phyloP scores from a whole-genome alignment of 1,140 invertebrate genomes.

The Lordiphosa clarofinis region DNA sequence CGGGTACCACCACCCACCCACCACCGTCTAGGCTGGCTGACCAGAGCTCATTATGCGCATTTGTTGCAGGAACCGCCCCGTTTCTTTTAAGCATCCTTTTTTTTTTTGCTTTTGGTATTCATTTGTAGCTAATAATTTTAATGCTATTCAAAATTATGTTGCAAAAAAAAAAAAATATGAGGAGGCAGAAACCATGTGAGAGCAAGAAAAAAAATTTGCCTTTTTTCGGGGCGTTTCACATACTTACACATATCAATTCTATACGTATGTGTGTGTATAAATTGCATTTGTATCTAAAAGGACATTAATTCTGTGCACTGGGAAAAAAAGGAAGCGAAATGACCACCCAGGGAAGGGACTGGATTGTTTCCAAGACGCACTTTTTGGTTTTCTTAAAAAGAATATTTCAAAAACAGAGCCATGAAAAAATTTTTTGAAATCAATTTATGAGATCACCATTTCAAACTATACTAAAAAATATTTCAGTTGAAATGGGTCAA shows the following conservation, averaged over 20 bases:
- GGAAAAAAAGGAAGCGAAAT: neutral
- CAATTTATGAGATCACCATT: too few species aligned
- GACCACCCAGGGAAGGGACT: too few species aligned
- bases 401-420: too few species aligned
- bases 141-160: constrained; percentile 79
- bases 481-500: too few species aligned
- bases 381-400: too few species aligned
- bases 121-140: constrained; percentile 79
- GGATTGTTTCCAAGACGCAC: too few species aligned
- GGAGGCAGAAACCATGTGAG: constrained; percentile 49
- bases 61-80: constrained; percentile 51
- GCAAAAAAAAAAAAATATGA: constrained; percentile 40
- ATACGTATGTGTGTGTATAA: constrained; percentile 43
- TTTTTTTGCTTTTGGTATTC: constrained; percentile 24
- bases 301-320: constrained; percentile 56
- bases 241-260: constrained; percentile 13
- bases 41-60: constrained; percentile 78
- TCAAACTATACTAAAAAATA: too few species aligned
- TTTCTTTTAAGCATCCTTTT: constrained; percentile 7
- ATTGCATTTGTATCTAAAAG: constrained; percentile 73
- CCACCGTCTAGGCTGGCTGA: constrained; percentile 33
- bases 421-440: too few species aligned
- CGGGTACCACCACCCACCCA: too few species aligned
- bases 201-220: constrained; percentile 14
- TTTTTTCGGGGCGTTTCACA: constrained; percentile 33